Evolutionary conservation across 92 coral and sea anemone genomes (phyloP), one percentile per base, ranked within the genome.

Genomic region (Palythoa caribaeorum): DNA sequence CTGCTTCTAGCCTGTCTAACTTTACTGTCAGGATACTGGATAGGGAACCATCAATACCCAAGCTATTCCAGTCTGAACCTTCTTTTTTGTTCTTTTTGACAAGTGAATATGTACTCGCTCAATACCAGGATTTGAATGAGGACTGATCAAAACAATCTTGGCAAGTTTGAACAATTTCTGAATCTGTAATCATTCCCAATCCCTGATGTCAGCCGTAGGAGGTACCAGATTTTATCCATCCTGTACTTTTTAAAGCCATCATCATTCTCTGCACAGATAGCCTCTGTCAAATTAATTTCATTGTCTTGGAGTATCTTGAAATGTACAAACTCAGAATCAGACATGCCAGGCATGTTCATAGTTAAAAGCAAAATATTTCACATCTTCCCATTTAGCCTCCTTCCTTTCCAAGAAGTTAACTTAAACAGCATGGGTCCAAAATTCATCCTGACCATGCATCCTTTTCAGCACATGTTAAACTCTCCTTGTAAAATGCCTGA

Each of bases 1-100:
- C 88, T 84, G 88, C 76, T 62, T 84, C 88, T 53, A 71, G 88
- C 88, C 68, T 84, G 69, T 71, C 88, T 73, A 84, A 77, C 79
- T 72, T 84, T 70, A 84, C 88, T 40, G 88, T 79, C 76, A 85
- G 80, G 68, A 85, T 85, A 52, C 51, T 51, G 54, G 81, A 47
- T 70, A 85, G 76, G 77, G 88, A 84, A 48, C 88, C 50, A 48
- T 84, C 80, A 84, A 84, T 84, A 76, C 70, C 88, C 75, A 84
- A 60, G 63, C 88, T 84, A 76, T 84, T 84, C 66, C 88, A 16
- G 47, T 84, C 88, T 47, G 79, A 84, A 84, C 79, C 87, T 40
- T 72, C 78, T 50, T 60, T 73, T 84, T 84, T 84, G 88, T 84
- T 84, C 63, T 84, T 84, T 9, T 84, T 84, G 10, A 84, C 88